phyloP scores from a whole-genome alignment of 2,797 vertebrate genomes.

The Pantherophis vulpinus region DNA sequence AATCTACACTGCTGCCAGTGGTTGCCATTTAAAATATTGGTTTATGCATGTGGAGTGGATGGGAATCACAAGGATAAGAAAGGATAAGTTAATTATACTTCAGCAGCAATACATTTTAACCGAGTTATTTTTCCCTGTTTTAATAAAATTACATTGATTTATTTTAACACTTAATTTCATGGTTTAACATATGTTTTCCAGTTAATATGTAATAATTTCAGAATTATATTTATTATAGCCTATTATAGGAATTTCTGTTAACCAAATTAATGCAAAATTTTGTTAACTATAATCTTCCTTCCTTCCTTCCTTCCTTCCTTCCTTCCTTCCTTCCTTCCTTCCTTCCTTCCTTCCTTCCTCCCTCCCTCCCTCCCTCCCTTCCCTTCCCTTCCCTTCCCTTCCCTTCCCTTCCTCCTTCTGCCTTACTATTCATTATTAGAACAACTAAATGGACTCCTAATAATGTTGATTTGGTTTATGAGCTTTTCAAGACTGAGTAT shows the following conservation, averaged over 20 bases:
- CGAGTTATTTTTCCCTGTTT: conserved; percentile 26
- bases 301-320: too few relatives aligned
- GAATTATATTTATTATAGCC: conserved; percentile 33
- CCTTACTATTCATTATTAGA: conserved; percentile 42
- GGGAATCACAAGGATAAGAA: neutral
- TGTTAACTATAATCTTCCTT: neutral
- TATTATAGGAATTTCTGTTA: conserved; percentile 49
- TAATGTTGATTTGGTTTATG: conserved; percentile 33
- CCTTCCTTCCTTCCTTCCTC: too few relatives aligned
- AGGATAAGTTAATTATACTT: conserved; percentile 41
- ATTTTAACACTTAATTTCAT: conserved; percentile 32
- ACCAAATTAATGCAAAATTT: conserved; percentile 22
- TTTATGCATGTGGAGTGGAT: neutral
- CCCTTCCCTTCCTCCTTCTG: conserved; percentile 14
- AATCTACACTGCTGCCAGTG: neutral
- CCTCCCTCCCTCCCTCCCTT: neutral
- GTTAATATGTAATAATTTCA: conserved; percentile 46
- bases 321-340: too few relatives aligned
- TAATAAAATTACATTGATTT: conserved; percentile 36
- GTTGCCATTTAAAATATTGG: neutral
- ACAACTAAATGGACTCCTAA: conserved; percentile 43
- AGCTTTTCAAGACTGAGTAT: conserved; percentile 45
- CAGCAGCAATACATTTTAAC: conserved; percentile 33
- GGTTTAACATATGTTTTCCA: conserved; percentile 41
- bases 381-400: neutral